Base-by-base conservation (phyloP, 2,113 vertebrate species). In the Ophthalmolycus amberensis region DNA sequence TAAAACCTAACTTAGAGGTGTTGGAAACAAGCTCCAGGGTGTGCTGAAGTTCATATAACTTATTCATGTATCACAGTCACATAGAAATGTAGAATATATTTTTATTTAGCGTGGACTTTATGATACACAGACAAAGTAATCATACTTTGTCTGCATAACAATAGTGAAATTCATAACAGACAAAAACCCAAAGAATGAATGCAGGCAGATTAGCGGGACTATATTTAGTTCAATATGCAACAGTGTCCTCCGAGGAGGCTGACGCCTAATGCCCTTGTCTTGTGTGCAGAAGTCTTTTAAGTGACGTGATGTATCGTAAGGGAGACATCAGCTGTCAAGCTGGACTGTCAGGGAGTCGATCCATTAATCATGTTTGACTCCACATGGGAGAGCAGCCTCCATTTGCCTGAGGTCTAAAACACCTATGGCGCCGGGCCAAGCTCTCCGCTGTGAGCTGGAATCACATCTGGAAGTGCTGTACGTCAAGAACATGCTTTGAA, bases 321-420 rank as follows among this genome's bases (percentile, higher is more conserved):
- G 84, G 79, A 89, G 84, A 84, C 84, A 67, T 92, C 85, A 88
- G 71, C 88, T 85, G 90, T 90, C 89, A 90, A 64, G 46, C 77
- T 65, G 20, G 29, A 38, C 86, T 77, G 79, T 90, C 89, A 87
- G 71, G 25, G 70, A 75, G 65, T 62, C 1, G 60, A 88, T 87
- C 77, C 77, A 90, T 90, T 82, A 86, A 91, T 91, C 88, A 87
- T 86, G 82, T 89, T 77, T 81, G 87, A 88, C 79, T 83, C 76
- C 75, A 78, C 80, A 78, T 54, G 71, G 71, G 86, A 86, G 64
- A 82, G 52, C 60, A 46, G 40, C 58, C 63, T 88, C 71, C 72
- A 74, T 89, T 84, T 69, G 84, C 62, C 59, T 12, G 64, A 78
- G 63, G 66, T 89, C 75, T 77, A 22, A 77, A 83, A 80, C 90